Percentiles rank a stretch among this genome's conserved stretches.
phyloP scores from a whole-genome alignment of 2,797 vertebrate species.

The Melopsittacus undulatus region DNA sequence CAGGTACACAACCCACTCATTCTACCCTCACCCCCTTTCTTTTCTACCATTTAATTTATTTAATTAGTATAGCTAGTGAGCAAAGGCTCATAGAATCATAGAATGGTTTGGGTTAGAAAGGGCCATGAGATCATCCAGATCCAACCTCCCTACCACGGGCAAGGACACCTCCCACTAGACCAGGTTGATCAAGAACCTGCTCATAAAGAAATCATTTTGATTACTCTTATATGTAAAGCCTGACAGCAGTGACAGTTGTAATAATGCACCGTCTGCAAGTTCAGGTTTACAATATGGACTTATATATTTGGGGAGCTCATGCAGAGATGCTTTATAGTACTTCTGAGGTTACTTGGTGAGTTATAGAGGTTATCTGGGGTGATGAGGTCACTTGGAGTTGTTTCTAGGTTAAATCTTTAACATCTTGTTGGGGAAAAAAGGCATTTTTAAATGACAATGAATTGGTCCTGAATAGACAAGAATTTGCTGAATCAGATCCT shows the following conservation, averaged over 20 bases:
- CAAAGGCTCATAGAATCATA: background rate
- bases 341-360: background rate
- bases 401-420: background rate
- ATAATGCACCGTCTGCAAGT: fast-evolving
- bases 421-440: fast-evolving
- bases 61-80: background rate
- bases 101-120: background rate
- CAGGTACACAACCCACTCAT: slow-evolving; percentile 78
- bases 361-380: background rate
- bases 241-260: fast-evolving
- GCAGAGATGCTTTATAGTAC: background rate
- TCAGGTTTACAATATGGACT: background rate
- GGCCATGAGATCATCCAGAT: background rate
- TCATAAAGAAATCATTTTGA: fast-evolving
- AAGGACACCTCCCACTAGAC: background rate
- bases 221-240: background rate
- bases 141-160: background rate
- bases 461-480: background rate
- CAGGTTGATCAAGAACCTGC: background rate
- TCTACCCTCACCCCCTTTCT: background rate
- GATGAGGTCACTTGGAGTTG: background rate
- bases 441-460: background rate
- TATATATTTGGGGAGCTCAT: background rate
- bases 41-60: fast-evolving
- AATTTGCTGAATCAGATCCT: background rate